Conservation (phyloP, 2,797 vertebrate species). For the Ciconia nigra region DNA sequence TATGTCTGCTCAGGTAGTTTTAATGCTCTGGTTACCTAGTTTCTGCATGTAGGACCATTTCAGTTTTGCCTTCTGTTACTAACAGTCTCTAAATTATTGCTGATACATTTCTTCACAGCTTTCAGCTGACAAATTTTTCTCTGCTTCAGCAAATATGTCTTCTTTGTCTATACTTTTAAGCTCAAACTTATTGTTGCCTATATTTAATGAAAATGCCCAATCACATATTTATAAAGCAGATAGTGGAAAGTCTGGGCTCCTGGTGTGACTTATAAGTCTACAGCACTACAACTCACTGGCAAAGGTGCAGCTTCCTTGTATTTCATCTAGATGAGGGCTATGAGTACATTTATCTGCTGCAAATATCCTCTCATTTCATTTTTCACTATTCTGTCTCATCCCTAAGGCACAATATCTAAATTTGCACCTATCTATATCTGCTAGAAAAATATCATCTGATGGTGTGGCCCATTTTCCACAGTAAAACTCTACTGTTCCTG, state of each 20-base stretch:
- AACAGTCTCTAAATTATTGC: not conserved
- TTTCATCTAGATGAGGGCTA: not conserved
- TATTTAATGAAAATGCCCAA: not conserved
- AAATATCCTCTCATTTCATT: not conserved
- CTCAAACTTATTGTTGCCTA: rapidly evolving
- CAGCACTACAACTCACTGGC: not conserved
- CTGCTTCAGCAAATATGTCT: not conserved
- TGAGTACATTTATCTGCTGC: not conserved
- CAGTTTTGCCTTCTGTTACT: not conserved
- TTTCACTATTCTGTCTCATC: not conserved
- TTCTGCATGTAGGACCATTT: not conserved
- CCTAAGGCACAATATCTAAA: not conserved
- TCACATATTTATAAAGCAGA: not conserved
- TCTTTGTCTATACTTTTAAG: not conserved
- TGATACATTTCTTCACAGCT: not conserved
- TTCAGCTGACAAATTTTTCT: not conserved
- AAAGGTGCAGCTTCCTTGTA: not conserved
- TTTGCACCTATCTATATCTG: not conserved
- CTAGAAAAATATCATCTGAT: not conserved
- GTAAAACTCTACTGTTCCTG: not conserved
- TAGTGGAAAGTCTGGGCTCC: not conserved
- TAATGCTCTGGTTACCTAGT: not conserved
- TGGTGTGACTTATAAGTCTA: not conserved
- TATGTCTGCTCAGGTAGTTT: not conserved
- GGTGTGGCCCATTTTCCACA: not conserved